Conservation (phyloP, 2,113 vertebrate species). For the Phrynosoma platyrhinos region DNA sequence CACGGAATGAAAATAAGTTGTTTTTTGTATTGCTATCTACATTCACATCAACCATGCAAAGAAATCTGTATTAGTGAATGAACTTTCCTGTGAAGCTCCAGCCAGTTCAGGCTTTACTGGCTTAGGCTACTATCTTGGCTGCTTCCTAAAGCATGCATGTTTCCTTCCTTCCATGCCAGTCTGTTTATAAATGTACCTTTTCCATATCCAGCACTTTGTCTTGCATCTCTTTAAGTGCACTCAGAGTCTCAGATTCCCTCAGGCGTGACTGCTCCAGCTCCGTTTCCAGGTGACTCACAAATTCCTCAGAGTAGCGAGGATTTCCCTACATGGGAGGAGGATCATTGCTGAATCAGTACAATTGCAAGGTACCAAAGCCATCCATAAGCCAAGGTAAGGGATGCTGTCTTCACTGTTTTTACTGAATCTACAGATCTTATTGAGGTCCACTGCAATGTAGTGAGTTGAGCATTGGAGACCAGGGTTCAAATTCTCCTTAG, state of each 20-base stretch:
- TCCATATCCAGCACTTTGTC: conserved; percentile 95
- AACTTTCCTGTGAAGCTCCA: neutral
- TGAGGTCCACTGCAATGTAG: no score
- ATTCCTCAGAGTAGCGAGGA: conserved; percentile 83
- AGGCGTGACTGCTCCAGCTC: conserved; percentile 90
- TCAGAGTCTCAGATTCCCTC: conserved; percentile 86
- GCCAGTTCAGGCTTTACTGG: neutral
- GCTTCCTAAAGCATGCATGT: neutral
- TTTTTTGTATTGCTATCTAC: neutral
- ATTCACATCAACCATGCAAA: neutral
- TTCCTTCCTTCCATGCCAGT: neutral
- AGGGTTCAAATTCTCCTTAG: no score
- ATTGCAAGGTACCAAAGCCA: neutral
- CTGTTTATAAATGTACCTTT: conserved; percentile 80
- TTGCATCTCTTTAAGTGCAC: conserved; percentile 93
- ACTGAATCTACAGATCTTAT: no score
- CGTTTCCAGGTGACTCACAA: conserved; percentile 86
- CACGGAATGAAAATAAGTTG: no score
- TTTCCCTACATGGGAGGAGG: conserved; percentile 67
- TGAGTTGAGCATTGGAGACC: no score
- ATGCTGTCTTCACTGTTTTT: neutral
- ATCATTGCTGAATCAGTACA: neutral
- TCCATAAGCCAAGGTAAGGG: neutral
- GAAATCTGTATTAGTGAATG: neutral
- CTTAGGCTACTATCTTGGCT: neutral